phyloP scores from a whole-genome alignment of 2,888 invertebrate species.

The Philopedon plagiatum region DNA sequence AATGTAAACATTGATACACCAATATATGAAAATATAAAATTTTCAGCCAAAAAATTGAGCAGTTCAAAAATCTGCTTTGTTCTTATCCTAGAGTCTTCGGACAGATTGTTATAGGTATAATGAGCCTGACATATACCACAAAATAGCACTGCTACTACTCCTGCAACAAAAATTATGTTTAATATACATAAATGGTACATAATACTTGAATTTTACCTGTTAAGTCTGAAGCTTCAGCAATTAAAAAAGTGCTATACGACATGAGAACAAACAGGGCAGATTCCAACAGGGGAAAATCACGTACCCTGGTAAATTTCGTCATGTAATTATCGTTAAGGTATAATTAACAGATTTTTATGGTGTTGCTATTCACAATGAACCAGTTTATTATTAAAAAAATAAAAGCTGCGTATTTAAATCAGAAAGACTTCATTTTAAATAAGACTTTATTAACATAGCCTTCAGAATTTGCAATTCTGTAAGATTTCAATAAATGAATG shows the following conservation, averaged over 20 bases:
- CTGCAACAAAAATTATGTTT: conserved; percentile 66
- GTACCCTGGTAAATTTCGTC: conserved; percentile 94
- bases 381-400: too few relatives aligned
- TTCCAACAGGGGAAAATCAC: conserved; percentile 95
- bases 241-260: conserved; percentile 97
- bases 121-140: conserved; percentile 99
- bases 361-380: too few relatives aligned
- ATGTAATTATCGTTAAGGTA: conserved; percentile 71
- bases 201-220: conserved; percentile 77
- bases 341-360: too few relatives aligned
- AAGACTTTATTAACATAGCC: too few relatives aligned
- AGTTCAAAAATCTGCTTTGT: conserved; percentile 95
- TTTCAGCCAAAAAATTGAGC: conserved; percentile 96
- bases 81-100: conserved; percentile 86
- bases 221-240: conserved; percentile 96
- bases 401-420: too few relatives aligned
- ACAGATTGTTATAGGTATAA: conserved; percentile 97
- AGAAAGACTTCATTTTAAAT: too few relatives aligned
- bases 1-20: conserved; percentile 99
- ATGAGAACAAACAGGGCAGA: conserved; percentile 97
- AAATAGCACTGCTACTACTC: conserved; percentile 96
- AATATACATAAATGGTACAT: conserved; percentile 20
- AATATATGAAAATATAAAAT: conserved; percentile 98
- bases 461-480: too few relatives aligned
- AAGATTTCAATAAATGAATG: too few relatives aligned